These are phyloP conservation scores for Heliangelus exortis DNA, from an alignment of 2,797 vertebrate species.

Conservation along the genomic window DNA sequence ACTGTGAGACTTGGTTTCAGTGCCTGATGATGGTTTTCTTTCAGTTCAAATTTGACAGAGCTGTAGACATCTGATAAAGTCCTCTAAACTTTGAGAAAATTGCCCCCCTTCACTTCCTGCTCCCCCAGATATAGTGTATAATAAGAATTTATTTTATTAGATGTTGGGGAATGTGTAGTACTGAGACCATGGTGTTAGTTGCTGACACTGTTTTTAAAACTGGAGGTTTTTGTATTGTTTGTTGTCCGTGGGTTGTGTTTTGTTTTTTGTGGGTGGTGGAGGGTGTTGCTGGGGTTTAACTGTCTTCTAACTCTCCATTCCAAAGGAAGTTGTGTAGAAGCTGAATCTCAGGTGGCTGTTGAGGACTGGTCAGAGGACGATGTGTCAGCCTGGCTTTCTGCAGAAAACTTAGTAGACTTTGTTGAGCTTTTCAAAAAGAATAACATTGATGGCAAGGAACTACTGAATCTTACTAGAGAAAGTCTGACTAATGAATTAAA, in stretches of 20 bases:
- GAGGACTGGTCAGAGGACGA: conserved; percentile 89
- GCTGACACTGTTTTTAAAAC: not conserved
- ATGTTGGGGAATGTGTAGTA: not conserved
- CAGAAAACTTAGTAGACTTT: conserved; percentile 82
- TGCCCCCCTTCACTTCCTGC: too few species aligned
- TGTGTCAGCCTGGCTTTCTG: conserved; percentile 83
- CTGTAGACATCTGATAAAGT: not conserved
- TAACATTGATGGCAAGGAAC: conserved; percentile 87
- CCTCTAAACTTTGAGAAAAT: not conserved
- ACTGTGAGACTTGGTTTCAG: not conserved
- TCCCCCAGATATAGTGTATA: not conserved
- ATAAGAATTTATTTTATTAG: not conserved
- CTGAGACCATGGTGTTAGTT: not conserved
- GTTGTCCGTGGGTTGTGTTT: not conserved
- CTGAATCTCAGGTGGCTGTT: conserved; percentile 63
- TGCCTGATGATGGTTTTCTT: not conserved
- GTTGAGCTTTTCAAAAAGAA: conserved; percentile 82
- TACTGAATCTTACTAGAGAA: conserved; percentile 85
- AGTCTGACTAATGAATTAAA: conserved; percentile 84
- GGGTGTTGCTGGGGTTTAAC: not conserved
- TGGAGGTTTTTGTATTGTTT: not conserved
- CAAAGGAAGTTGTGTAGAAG: conserved; percentile 74
- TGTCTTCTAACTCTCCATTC: conserved; percentile 63
- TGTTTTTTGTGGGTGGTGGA: accelerated
- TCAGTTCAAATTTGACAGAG: not conserved